Base-by-base conservation (phyloP, 2,888 invertebrate species). In the Drosophila dives region DNA sequence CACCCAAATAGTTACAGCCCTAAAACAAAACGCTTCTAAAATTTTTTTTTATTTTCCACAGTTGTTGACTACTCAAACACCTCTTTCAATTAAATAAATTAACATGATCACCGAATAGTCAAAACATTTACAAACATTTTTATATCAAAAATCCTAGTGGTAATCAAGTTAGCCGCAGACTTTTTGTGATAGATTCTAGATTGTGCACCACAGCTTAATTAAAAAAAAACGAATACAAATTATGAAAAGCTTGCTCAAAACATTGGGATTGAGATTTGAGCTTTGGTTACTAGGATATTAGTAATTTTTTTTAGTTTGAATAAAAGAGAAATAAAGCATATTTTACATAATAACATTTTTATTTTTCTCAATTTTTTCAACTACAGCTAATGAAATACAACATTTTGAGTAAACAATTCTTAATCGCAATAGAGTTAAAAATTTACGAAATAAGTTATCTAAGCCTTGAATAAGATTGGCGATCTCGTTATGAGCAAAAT, bases 391-490 rank as follows among this genome's bases (percentile, higher is more conserved):
- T 29, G 88, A 86, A 55, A 91, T 82, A 69, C 91, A 91, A 60
- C 84, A 89, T 55, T 80, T 87, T 2, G 91, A 91, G 67, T 89
- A 82, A 36, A 91, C 53, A 26, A 91, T 73, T 72, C 84, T 89
- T 8, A 89, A 63, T 7, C 86, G 90, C 15, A 90, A 58, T 33
- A 88, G 80, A 32, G 66, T 79, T 33, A 77, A 61, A 10, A 91
- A 66, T 50, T 80, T 80, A 6, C 86, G 74, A 5, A 82, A 70
- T 15, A 89, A 56, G 17, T 83, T 70, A 33, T 60, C 65, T 3
- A 86, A 80, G 33, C 79, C 80, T 12, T 79, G 64, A 54, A 86
- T 73, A 29, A 91, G 59, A 38, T 66, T 77, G 8, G 56, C 73
- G 0, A 91, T 67, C 34, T 90, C 85, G 42, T 84, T 83, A 42